Evolutionary conservation across 2,797 vertebrate genomes (phyloP).

Genomic region (Propithecus deckenii): DNA sequence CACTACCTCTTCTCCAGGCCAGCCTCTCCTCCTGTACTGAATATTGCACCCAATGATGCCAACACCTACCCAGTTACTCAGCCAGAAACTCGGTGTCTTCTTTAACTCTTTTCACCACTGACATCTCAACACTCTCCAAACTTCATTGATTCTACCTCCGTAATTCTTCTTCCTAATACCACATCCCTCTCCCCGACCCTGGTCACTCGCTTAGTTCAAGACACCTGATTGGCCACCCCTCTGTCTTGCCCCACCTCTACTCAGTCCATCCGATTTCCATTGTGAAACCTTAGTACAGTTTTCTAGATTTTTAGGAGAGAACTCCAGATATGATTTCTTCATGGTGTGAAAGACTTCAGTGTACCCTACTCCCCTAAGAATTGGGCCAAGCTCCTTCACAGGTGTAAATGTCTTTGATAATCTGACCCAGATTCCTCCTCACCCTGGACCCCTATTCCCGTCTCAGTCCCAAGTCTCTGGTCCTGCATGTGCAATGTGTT

Average conservation of each 20-base stretch:
- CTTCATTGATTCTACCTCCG: neutral
- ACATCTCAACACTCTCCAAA: neutral
- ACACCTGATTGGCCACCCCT: neutral
- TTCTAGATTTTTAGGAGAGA: conserved; percentile 8
- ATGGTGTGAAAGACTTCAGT: neutral
- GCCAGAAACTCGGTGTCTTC: neutral
- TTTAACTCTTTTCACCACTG: neutral
- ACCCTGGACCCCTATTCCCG: neutral
- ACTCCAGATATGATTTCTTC: neutral
- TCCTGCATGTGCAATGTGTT: neutral
- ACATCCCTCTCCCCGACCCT: neutral
- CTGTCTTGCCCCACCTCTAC: neutral
- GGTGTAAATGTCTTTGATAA: neutral
- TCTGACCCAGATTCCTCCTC: neutral
- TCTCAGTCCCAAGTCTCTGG: neutral
- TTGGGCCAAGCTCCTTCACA: neutral
- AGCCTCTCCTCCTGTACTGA: neutral
- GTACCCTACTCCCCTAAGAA: neutral
- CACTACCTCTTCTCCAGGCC: neutral
- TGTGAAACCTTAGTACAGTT: neutral
- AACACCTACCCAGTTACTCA: neutral
- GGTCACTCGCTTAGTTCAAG: neutral
- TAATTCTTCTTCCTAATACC: neutral
- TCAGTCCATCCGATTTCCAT: neutral
- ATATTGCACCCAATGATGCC: neutral